phyloP scores from a whole-genome alignment of 2,888 invertebrate genomes.

The Drosophila histrio region DNA sequence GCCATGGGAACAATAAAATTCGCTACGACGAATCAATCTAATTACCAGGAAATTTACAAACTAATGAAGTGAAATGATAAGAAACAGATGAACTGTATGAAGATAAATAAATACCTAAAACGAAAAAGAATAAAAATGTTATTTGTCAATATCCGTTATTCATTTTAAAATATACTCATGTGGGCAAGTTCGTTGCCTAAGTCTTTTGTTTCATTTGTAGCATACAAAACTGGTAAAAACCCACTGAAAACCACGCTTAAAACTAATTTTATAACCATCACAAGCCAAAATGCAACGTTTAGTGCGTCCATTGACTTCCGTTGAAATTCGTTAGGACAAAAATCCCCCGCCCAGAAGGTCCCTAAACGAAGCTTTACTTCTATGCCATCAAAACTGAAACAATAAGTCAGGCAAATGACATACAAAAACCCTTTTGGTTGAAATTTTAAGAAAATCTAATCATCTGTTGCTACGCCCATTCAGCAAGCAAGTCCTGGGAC shows the following conservation, averaged over 20 bases:
- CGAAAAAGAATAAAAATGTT: not conserved
- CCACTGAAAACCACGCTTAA: slow-evolving; percentile 35
- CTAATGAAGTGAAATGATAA: slow-evolving; percentile 48
- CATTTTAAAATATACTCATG: not conserved
- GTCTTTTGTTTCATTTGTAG: slow-evolving; percentile 53
- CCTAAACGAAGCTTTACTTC: slow-evolving; percentile 70
- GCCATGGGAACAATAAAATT: slow-evolving; percentile 60
- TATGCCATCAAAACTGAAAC: slow-evolving; percentile 62
- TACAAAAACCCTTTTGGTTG: slow-evolving; percentile 47
- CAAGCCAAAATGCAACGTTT: slow-evolving; percentile 54
- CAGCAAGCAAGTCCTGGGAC: slow-evolving; percentile 32
- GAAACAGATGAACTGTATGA: slow-evolving; percentile 6
- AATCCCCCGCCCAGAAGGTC: slow-evolving; percentile 33
- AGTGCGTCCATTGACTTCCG: slow-evolving; percentile 64
- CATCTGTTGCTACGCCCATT: slow-evolving; percentile 74
- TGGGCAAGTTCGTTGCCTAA: slow-evolving; percentile 56
- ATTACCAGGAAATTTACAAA: slow-evolving; percentile 59
- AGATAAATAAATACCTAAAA: not conserved
- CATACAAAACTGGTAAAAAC: slow-evolving; percentile 20
- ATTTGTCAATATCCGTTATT: not conserved
- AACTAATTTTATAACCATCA: slow-evolving; percentile 59
- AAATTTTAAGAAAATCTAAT: slow-evolving; percentile 80
- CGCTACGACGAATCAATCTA: slow-evolving; percentile 49
- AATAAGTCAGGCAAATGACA: slow-evolving; percentile 71
- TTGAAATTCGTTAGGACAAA: slow-evolving; percentile 56